Conservation (phyloP, 2,113 vertebrate genomes). For the Mugil cephalus region DNA sequence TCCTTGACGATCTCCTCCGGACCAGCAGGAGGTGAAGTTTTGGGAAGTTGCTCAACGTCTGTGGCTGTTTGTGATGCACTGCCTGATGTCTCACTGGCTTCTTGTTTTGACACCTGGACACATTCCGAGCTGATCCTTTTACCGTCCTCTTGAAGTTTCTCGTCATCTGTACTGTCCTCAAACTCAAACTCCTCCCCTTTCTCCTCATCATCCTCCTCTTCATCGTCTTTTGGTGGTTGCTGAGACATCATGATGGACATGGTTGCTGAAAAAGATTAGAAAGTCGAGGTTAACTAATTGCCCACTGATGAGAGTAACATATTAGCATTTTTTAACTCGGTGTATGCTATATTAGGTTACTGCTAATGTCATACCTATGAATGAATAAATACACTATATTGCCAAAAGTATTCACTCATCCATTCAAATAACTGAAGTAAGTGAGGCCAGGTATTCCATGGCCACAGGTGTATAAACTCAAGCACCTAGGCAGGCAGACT, state of each 20-base stretch:
- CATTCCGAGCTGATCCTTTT: conserved; percentile 6
- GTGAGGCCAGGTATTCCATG: no score
- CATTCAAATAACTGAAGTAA: no score
- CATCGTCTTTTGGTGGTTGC: conserved; percentile 65
- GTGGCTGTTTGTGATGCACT: conserved; percentile 7
- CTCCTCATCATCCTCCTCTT: conserved; percentile 78
- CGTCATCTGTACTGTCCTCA: conserved; percentile 73
- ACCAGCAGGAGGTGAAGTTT: conserved; percentile 50
- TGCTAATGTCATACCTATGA: no score
- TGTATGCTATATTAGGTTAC: no score
- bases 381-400: no score
- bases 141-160: conserved; percentile 31
- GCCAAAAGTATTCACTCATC: no score
- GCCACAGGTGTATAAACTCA: no score
- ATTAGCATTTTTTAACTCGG: no score
- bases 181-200: conserved; percentile 73
- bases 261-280: conserved; percentile 55
- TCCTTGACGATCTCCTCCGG: conserved; percentile 46
- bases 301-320: no score
- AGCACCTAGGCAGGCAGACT: no score
- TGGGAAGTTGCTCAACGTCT: background rate
- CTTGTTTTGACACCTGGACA: conserved; percentile 20
- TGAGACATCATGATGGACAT: conserved; percentile 76
- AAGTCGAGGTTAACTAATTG: background rate
- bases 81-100: conserved; percentile 19